phyloP scores from a whole-genome alignment of 2,113 vertebrate genomes.

The Polypterus senegalus region DNA sequence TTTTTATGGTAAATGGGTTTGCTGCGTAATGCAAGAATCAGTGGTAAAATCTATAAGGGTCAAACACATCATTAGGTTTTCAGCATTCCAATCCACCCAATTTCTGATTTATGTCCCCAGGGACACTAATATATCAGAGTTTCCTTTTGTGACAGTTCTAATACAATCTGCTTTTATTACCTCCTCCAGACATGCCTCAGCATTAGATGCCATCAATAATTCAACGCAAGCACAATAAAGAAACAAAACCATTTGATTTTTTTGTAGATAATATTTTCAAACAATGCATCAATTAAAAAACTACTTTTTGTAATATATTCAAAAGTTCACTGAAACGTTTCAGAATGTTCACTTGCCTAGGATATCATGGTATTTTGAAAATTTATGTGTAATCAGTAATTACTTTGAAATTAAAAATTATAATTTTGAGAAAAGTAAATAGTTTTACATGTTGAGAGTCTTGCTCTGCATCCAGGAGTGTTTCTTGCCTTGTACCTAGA shows the following conservation, averaged over 20 bases:
- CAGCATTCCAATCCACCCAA: background rate
- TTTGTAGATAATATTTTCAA: background rate
- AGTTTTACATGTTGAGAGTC: no score
- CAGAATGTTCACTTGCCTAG: no score
- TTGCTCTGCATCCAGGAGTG: no score
- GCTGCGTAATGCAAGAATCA: background rate
- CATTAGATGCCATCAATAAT: slow-evolving; percentile 2
- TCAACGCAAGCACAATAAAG: background rate
- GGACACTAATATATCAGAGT: slow-evolving; percentile 1
- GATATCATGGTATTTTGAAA: no score
- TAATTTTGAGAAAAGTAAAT: no score
- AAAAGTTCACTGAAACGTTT: no score
- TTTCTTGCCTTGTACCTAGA: no score
- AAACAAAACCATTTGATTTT: slow-evolving; percentile 1
- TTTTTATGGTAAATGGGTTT: background rate
- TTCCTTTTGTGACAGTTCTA: slow-evolving; percentile 1
- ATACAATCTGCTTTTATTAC: slow-evolving; percentile 3
- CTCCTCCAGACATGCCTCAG: background rate
- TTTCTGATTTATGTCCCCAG: slow-evolving; percentile 2
- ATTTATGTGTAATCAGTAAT: no score
- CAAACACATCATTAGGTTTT: background rate
- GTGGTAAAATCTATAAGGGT: background rate
- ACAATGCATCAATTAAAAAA: no score
- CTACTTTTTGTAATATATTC: no score
- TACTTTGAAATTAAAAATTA: no score